Base-by-base conservation (phyloP, 1,140 invertebrate genomes). In the Halesus radiatus region DNA sequence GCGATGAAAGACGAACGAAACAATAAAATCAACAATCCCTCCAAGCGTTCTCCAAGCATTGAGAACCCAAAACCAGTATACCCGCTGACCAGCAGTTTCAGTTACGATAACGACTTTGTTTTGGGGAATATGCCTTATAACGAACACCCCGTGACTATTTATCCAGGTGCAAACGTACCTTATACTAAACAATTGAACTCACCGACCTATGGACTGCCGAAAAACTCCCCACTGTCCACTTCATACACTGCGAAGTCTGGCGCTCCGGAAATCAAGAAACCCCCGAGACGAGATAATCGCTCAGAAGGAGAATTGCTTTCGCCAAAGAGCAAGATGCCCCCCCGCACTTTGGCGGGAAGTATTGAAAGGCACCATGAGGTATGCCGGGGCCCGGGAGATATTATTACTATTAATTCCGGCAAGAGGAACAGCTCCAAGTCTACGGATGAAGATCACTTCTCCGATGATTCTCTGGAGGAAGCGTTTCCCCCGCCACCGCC, bases 381-480 rank as follows among this genome's bases (percentile, higher is more conserved):
- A 72, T 91, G 93, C 84, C 91, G 94, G 84, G 87, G 88, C 84
- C 88, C 89, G 79, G 84, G 86, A 84, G 88, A 90, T 86, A 76
- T 87, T 16, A 85, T 87, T n/a, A 85, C 85, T 75, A 85, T 80
- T 66, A 66, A 37, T 64, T 80, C 74, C 16, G 85, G 76, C 86
- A 90, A 85, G 86, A 88, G 84, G 87, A 90, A 84, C 88, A 86
- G 84, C 84, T 85, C 84, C 32, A 86, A 81, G 79, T 85, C 84
- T 53, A 84, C 83, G 76, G 93, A 95, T 82, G 92, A 92, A 82
- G 93, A 94, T 81, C 92, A 93, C 80, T 96, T 96, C 85, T 96
- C 95, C 5, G 95, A 96, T 86, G 95, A 96, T 86, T 96, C 94
- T 3, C 85, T 96, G 64, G 95, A 96, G 86, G 94, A 94, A 84